phyloP scores from a whole-genome alignment of 2,797 vertebrate genomes.

The Zenarchopterus dispar region DNA sequence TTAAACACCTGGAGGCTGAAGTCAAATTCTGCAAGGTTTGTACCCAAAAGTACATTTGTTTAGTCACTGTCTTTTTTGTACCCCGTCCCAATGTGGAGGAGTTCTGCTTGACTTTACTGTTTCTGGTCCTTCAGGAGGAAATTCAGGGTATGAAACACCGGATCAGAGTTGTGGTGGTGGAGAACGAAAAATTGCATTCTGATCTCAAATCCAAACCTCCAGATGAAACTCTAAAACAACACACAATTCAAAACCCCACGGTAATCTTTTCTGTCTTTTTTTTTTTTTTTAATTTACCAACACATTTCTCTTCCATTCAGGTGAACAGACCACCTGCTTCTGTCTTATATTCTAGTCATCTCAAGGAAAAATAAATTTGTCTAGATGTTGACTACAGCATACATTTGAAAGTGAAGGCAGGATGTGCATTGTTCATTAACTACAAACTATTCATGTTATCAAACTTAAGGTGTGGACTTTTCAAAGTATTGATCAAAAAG shows the following conservation, averaged over 20 bases:
- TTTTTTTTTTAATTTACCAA: too few species aligned
- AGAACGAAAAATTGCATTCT: slow-evolving; percentile 89
- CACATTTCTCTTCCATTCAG: too few species aligned
- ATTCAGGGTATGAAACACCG: slow-evolving; percentile 86
- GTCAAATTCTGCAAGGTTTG: slow-evolving; percentile 94
- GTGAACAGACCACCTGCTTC: too few species aligned
- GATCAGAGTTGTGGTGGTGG: slow-evolving; percentile 85
- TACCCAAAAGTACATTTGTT: background rate
- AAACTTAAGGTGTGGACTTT: too few species aligned
- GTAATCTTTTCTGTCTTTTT: slow-evolving; percentile 63
- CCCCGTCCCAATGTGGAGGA: background rate
- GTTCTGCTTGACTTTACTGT: background rate
- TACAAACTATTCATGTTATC: too few species aligned
- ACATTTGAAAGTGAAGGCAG: too few species aligned
- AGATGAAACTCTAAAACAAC: slow-evolving; percentile 81
- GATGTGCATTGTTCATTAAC: too few species aligned
- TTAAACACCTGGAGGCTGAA: slow-evolving; percentile 93
- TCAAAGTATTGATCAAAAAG: too few species aligned
- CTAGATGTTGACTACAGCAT: too few species aligned
- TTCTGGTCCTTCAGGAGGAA: slow-evolving; percentile 84
- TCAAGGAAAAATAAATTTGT: too few species aligned
- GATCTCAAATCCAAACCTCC: slow-evolving; percentile 81
- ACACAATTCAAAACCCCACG: slow-evolving; percentile 76
- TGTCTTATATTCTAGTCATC: too few species aligned
- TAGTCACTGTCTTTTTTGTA: background rate